phyloP scores from a whole-genome alignment of 2,113 vertebrate genomes.

The Dipodomys ordii region DNA sequence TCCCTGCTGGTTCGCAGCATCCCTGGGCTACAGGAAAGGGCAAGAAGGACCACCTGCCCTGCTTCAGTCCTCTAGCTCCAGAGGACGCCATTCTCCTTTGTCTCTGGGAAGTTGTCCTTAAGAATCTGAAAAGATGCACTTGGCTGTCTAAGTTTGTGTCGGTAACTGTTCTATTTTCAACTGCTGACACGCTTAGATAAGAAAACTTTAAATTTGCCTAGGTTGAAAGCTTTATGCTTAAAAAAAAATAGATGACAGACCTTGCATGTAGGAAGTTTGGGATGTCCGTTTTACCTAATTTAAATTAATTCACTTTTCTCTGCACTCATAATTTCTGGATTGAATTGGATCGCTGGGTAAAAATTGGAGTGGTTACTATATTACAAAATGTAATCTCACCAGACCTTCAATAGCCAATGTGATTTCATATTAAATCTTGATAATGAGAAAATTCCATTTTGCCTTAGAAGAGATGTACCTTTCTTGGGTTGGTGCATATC shows the following conservation, averaged over 20 bases:
- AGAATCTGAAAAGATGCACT: neutral
- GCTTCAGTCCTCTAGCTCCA: neutral
- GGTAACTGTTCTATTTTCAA: constrained; percentile 33
- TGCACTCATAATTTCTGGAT: neutral
- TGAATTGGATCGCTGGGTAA: neutral
- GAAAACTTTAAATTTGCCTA: constrained; percentile 23
- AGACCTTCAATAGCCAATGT: neutral
- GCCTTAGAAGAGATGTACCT: neutral
- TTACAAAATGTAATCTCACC: neutral
- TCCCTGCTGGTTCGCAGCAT: constrained; percentile 44
- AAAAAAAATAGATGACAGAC: constrained; percentile 40
- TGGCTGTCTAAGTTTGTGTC: neutral
- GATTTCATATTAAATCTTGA: constrained; percentile 36
- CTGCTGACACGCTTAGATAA: neutral
- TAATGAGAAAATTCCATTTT: neutral
- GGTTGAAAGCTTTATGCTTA: constrained; percentile 31
- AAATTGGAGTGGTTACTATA: neutral
- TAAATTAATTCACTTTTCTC: constrained; percentile 51
- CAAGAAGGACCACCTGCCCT: neutral
- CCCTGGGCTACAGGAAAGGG: neutral
- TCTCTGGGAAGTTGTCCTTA: neutral
- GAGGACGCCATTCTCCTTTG: neutral
- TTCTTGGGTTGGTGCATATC: neutral
- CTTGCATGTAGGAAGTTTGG: neutral
- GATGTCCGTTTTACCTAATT: constrained; percentile 18